Conservation (phyloP, 2,113 vertebrate species). For the Myotis yumanensis region DNA sequence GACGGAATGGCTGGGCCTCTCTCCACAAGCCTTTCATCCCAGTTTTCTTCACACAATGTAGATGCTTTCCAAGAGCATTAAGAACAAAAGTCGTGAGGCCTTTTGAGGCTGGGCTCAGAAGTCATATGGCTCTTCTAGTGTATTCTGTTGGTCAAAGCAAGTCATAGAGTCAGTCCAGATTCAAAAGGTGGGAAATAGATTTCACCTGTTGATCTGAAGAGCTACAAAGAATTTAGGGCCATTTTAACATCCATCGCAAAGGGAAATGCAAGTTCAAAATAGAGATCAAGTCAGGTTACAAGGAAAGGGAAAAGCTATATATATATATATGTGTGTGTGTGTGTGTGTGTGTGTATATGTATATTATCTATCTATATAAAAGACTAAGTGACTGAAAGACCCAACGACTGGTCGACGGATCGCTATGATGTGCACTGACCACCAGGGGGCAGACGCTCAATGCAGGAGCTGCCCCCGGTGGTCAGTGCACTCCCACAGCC, state of each 20-base stretch:
- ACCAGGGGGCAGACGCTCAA: no score
- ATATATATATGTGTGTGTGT: no score
- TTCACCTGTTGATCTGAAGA: neutral
- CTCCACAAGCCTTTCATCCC: neutral
- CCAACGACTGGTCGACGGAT: no score
- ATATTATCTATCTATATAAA: no score
- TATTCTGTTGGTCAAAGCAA: neutral
- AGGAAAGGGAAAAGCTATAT: neutral
- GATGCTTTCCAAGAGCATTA: neutral
- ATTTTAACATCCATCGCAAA: neutral
- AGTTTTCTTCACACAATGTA: neutral
- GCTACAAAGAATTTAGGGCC: neutral
- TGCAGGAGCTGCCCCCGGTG: no score
- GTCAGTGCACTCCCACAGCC: no score
- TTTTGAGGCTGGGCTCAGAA: neutral
- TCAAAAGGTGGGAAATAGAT: neutral
- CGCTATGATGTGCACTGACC: no score
- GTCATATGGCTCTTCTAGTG: neutral
- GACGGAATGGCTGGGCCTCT: neutral
- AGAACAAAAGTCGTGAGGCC: neutral
- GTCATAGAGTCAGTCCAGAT: neutral
- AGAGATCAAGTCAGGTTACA: neutral
- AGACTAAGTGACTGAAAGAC: no score
- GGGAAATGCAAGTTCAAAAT: neutral
- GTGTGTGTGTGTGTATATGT: no score